Percentiles rank a stretch among this genome's conserved stretches.
phyloP scores from a whole-genome alignment of 2,888 invertebrate species.

The Apamea crenata region DNA sequence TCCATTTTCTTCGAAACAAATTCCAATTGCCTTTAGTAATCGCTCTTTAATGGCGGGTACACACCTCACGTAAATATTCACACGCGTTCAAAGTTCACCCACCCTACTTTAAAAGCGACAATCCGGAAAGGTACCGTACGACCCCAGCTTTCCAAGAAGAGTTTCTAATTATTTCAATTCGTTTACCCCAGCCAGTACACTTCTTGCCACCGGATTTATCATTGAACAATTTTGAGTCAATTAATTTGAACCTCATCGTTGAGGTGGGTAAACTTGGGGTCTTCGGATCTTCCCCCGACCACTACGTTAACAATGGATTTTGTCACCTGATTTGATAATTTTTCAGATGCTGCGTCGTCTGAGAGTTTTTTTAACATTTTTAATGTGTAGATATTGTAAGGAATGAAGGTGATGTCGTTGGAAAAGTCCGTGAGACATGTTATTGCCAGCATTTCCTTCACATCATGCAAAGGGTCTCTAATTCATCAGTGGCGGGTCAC shows the following conservation, averaged over 20 bases:
- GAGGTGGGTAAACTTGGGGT: slow-evolving; percentile 31
- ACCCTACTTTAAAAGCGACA: slow-evolving; percentile 34
- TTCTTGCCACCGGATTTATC: slow-evolving; percentile 40
- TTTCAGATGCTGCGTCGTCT: slow-evolving; percentile 1
- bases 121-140: slow-evolving; percentile 14
- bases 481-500: neutral
- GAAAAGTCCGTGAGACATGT: neutral
- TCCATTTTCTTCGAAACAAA: slow-evolving; percentile 38
- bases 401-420: neutral
- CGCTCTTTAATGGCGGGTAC: slow-evolving; percentile 44
- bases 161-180: slow-evolving; percentile 46
- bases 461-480: neutral
- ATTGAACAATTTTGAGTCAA: slow-evolving; percentile 48
- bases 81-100: slow-evolving; percentile 42
- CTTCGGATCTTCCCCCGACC: slow-evolving; percentile 2
- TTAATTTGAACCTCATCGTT: slow-evolving; percentile 50
- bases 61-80: slow-evolving; percentile 42
- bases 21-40: slow-evolving; percentile 43
- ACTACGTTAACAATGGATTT: slow-evolving; percentile 43
- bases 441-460: neutral
- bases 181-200: slow-evolving; percentile 39
- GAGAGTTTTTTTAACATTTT: neutral
- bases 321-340: slow-evolving; percentile 27
- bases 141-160: slow-evolving; percentile 22
- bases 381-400: neutral